Base-by-base conservation (phyloP, 1,140 invertebrate species). In the Parapsyche elsis region DNA sequence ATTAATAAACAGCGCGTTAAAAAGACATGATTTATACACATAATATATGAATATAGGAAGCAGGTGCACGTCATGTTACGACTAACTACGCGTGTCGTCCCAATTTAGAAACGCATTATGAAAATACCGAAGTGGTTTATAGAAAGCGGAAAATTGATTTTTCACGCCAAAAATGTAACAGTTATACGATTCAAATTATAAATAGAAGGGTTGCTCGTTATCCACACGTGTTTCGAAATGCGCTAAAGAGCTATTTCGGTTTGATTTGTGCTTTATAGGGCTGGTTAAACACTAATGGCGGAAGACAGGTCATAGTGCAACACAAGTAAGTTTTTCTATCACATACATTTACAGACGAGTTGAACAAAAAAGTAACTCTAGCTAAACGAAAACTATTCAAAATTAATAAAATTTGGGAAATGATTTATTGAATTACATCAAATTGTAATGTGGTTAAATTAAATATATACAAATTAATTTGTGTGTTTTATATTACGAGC, bases 211-310 rank as follows among this genome's bases (percentile, higher is more conserved):
- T 67, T 67, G 24, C 23, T 12, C 24, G 23, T 67, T 26, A 26
- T 67, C 24, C 24, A 67, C 24, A 30, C 26, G 23, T 23, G 64
- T 4, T 67, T 53, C 30, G 7, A 38, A 61, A 61, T 19, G 9
- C 57, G 57, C 21, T 9, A 61, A 61, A 19, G 57, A 61, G 21
- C 21, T 67, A 67, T 67, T 12, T 67, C 59, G 64, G 64, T 67
- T 53, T 67, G 57, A 23, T 23, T 67, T 12, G n/a, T 23, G 64
- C 44, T 73, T 26, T 67, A 67, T 26, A 23, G 23, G 64, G 21
- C 64, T 67, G 21, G 64, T 67, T 67, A 67, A 61, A n/a, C 64
- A 23, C 64, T 67, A 67, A 67, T 67, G 19, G 64, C 64, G 64
- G 64, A 67, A 26, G 64, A 67, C 24, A 23, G 64, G 64, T 67